A percentile compares a stretch with the other conserved stretches of the same genome.
Conservation (phyloP, 2,888 invertebrate species). For the Epicampocera succincta region DNA sequence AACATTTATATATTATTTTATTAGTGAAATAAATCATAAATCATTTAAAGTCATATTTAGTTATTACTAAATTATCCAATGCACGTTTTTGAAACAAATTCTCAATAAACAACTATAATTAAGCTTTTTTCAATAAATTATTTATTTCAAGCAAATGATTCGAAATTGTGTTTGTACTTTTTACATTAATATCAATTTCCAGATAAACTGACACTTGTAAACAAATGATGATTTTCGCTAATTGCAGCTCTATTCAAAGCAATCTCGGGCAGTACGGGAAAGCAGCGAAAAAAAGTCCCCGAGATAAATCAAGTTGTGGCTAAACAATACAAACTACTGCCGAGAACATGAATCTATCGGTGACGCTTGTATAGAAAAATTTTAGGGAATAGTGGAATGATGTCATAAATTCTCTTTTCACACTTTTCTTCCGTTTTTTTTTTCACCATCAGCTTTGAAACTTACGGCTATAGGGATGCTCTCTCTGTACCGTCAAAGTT, state of each 20-base stretch:
- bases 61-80: neutral
- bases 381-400: too few relatives aligned
- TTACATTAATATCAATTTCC: constrained; percentile 16
- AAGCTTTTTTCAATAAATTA: neutral
- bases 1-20: too few relatives aligned
- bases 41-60: too few relatives aligned
- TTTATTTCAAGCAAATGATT: constrained; percentile 7
- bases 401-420: too few relatives aligned
- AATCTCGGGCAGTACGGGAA: constrained; percentile 9
- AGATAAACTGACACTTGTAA: constrained; percentile 25
- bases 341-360: too few relatives aligned
- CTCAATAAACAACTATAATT: constrained; percentile 16
- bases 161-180: neutral
- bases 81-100: constrained; percentile 30
- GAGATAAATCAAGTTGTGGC: neutral
- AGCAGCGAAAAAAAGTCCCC: constrained; percentile 13
- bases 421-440: too few relatives aligned
- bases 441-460: too few relatives aligned
- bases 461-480: too few relatives aligned
- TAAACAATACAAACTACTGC: too few relatives aligned
- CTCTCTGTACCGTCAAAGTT: too few relatives aligned
- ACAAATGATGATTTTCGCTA: constrained; percentile 28
- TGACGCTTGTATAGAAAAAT: too few relatives aligned
- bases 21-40: too few relatives aligned
- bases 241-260: constrained; percentile 38